Conservation (phyloP, 2,113 vertebrate species). For the Dicrurus megarhynchus region DNA sequence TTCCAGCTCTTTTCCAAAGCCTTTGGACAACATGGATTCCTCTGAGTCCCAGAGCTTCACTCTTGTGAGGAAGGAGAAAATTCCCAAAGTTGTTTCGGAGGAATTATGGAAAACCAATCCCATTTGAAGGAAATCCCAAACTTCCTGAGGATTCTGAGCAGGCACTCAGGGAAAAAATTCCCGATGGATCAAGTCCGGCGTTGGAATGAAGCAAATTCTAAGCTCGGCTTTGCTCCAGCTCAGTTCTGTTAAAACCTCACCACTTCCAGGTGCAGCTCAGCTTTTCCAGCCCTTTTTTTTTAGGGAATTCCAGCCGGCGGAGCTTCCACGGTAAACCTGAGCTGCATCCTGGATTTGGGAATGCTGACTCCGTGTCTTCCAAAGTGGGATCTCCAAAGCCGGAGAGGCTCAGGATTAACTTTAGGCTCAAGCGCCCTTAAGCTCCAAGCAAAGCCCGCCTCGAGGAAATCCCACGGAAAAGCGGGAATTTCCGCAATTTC, state of each 20-base stretch:
- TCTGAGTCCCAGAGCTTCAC: too few species aligned
- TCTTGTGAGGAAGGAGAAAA: too few species aligned
- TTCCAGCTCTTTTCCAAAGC: too few species aligned
- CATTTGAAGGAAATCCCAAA: background rate
- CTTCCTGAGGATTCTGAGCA: background rate
- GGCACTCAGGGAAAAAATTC: background rate
- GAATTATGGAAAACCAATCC: too few species aligned
- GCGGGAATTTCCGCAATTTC: too few species aligned
- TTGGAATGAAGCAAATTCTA: background rate
- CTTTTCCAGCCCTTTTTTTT: background rate
- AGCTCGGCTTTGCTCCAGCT: background rate
- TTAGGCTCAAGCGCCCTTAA: fast-evolving
- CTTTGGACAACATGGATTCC: too few species aligned
- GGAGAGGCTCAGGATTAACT: background rate
- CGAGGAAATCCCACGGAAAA: background rate
- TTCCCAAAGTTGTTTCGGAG: too few species aligned
- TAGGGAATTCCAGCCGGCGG: too few species aligned
- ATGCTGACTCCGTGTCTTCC: background rate
- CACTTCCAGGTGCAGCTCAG: background rate
- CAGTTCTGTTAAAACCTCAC: background rate
- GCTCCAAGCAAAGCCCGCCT: background rate
- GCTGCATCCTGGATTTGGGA: background rate
- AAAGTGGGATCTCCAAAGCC: background rate
- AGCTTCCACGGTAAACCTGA: background rate
- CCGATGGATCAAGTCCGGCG: background rate